A percentile compares a stretch with the other conserved stretches of the same genome.
Evolutionary conservation across 2,113 vertebrate species (phyloP).

Genomic region (Dasypus novemcinctus): DNA sequence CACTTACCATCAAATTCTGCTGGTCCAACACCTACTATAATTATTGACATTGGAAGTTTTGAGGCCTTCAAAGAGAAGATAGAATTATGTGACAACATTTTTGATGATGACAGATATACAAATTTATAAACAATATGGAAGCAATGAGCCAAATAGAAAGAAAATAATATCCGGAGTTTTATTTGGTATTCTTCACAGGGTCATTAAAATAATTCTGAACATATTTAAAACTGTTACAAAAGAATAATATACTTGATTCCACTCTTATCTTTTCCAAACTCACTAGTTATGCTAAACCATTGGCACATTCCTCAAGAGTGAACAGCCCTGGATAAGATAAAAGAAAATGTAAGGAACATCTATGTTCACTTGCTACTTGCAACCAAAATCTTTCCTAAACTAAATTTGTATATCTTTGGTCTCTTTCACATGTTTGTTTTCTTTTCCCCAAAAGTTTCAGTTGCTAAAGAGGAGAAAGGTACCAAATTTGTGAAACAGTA

Average conservation of each 20-base stretch:
- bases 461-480: neutral
- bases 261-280: neutral
- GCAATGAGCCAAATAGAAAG: neutral
- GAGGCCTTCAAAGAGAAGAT: constrained; percentile 87
- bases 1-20: constrained; percentile 95
- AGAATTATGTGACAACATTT: constrained; percentile 48
- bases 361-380: neutral
- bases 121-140: neutral
- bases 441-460: neutral
- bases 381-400: neutral
- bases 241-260: neutral
- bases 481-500: neutral
- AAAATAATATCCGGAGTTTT: neutral
- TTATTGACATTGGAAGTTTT: constrained; percentile 95
- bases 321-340: neutral
- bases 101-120: neutral
- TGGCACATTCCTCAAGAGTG: neutral
- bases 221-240: neutral
- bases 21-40: constrained; percentile 95
- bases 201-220: neutral
- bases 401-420: neutral
- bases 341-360: neutral
- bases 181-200: neutral
- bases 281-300: neutral
- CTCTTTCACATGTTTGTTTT: neutral